Conservation (phyloP, 2,797 vertebrate genomes). For the Diplodus puntazzo region DNA sequence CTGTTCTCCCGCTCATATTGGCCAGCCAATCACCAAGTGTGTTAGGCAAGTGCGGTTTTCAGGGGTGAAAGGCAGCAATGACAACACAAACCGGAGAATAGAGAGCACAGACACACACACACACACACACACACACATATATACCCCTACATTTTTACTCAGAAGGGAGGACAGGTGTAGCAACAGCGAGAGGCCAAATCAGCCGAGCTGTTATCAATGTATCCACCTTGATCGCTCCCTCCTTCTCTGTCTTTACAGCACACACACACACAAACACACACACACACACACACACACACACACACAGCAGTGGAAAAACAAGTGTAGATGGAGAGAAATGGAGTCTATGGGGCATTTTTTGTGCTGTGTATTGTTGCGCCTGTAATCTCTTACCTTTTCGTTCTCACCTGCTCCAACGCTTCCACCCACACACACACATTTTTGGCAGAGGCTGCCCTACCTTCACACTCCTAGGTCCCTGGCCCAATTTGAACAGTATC, state of each 20-base stretch:
- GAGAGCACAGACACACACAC: neutral
- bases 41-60: slow-evolving; percentile 66
- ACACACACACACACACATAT: slow-evolving; percentile 10
- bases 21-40: slow-evolving; percentile 62
- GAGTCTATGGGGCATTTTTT: slow-evolving; percentile 46
- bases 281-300: neutral
- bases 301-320: slow-evolving; percentile 32
- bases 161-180: slow-evolving; percentile 58
- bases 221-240: slow-evolving; percentile 2
- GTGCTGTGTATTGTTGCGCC: slow-evolving; percentile 47
- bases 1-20: slow-evolving; percentile 46
- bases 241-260: neutral
- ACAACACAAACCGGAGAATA: slow-evolving; percentile 48
- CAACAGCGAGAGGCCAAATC: slow-evolving; percentile 47
- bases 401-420: slow-evolving; percentile 35
- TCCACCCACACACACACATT: slow-evolving; percentile 21
- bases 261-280: slow-evolving; percentile 1
- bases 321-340: slow-evolving; percentile 41
- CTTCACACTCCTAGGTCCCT: slow-evolving; percentile 53
- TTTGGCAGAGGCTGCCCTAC: slow-evolving; percentile 57
- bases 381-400: slow-evolving; percentile 46
- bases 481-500: slow-evolving; percentile 73
- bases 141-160: slow-evolving; percentile 8
- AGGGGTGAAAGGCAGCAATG: slow-evolving; percentile 36
- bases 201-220: slow-evolving; percentile 36